Base-by-base conservation (phyloP, 1,140 invertebrate species). In the Pseudomyrmex gracilis region DNA sequence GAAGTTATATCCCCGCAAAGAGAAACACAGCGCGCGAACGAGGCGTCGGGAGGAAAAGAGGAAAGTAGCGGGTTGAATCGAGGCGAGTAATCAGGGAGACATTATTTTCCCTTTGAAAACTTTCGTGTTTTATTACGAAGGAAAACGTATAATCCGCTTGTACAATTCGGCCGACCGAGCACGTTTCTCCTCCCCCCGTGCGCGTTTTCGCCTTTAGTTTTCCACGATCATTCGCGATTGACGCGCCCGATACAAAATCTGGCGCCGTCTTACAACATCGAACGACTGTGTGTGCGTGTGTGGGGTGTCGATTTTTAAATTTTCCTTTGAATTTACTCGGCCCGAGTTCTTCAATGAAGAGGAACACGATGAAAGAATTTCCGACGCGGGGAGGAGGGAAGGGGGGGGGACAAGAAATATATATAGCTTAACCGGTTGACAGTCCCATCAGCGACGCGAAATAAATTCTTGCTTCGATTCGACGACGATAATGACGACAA, bases 51-150 rank as follows among this genome's bases (percentile, higher is more conserved):
- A 90, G 92, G 90, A 89, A 34, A 74, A 45, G 68, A 68, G 58
- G 68, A 80, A 70, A 84, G 73, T 63, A 90, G 90, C 84, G 87
- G 92, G 92, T 92, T 94, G 90, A 92, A 93, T 91, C 91, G 92
- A 93, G 92, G 89, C 93, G 93, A 93, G 93, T 94, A 94, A 94
- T 94, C 94, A 94, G 93, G 88, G 93, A 92, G 93, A 94, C 93
- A 94, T 94, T 94, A 94, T 93, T 94, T 91, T 94, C 93, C 90
- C 93, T 94, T 94, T 94, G 94, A 94, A 92, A 88, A 85, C 84
- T 78, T 85, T 76, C 91, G 88, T 90, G 90, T 94, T 94, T 94
- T 93, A 94, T 93, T 94, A 90, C 92, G 83, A 90, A 91, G 86
- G 89, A 91, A 93, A 93, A 93, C 90, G 86, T 91, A 91, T 91